A percentile compares a stretch with the other conserved stretches of the same genome.
Conservation (phyloP, 2,888 invertebrate genomes). For the Campopleginae sp. region DNA sequence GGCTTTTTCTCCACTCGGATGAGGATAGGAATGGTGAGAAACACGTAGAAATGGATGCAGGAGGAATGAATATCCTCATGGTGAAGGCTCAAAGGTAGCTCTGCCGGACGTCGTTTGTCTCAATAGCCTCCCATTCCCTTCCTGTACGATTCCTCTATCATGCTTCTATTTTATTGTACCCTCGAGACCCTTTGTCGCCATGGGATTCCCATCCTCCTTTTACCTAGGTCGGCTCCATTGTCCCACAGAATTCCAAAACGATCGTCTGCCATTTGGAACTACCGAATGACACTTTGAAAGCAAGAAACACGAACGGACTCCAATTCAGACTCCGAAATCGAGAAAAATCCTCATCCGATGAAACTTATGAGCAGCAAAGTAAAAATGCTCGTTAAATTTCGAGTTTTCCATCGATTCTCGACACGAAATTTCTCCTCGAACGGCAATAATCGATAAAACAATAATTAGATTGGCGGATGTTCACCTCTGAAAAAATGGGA, state of each 20-base stretch:
- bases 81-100: constrained; percentile 47
- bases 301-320: constrained; percentile 2
- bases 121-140: constrained; percentile 54
- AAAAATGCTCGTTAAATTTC: not conserved
- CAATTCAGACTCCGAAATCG: constrained; percentile 1
- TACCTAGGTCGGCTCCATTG: constrained; percentile 15
- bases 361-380: not conserved
- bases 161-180: constrained; percentile 42
- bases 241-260: constrained; percentile 9
- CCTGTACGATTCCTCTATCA: constrained; percentile 16
- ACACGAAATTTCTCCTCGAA: not conserved
- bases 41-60: not conserved
- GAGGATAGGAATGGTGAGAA: constrained; percentile 6
- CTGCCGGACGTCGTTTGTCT: constrained; percentile 55
- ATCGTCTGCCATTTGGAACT: constrained; percentile 11
- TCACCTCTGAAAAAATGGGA: not conserved
- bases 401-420: not conserved
- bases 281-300: constrained; percentile 2
- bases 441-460: constrained; percentile 2
- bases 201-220: constrained; percentile 39
- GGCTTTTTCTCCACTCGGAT: constrained; percentile 11
- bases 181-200: constrained; percentile 50
- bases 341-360: not conserved
- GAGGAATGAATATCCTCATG: constrained; percentile 17
- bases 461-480: not conserved